These are phyloP conservation scores for Agonum fuliginosum DNA, from an alignment of 2,888 invertebrate genomes.

Conservation along the genomic window DNA sequence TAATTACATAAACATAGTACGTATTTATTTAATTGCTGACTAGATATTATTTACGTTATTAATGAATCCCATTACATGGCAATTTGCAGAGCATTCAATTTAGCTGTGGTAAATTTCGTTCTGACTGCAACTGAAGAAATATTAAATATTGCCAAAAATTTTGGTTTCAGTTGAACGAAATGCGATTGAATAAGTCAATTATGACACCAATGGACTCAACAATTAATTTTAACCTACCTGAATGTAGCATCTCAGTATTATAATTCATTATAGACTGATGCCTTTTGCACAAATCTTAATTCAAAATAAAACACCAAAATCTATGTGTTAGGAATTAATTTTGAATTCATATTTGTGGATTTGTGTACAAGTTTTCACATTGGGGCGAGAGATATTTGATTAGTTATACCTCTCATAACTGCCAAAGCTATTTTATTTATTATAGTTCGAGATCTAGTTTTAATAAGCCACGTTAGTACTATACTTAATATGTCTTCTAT, in stretches of 20 bases:
- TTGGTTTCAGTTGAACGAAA: slow-evolving; percentile 43
- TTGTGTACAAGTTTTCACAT: background rate
- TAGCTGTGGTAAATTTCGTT: background rate
- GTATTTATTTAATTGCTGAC: no score
- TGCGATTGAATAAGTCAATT: slow-evolving; percentile 44
- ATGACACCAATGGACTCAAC: slow-evolving; percentile 53
- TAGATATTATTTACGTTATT: no score
- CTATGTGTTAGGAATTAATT: background rate
- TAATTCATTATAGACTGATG: slow-evolving; percentile 45
- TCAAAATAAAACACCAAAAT: background rate
- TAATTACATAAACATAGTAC: no score
- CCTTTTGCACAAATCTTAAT: slow-evolving; percentile 31
- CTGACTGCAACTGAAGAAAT: background rate
- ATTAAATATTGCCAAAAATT: background rate
- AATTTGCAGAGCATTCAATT: no score
- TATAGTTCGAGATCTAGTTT: no score
- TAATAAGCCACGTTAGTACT: no score
- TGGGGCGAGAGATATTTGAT: background rate
- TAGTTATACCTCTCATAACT: no score
- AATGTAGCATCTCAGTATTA: slow-evolving; percentile 55
- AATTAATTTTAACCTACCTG: slow-evolving; percentile 24
- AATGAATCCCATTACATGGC: no score
- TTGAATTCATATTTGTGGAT: slow-evolving; percentile 30
- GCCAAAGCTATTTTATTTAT: no score
- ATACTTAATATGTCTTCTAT: no score